Conservation (phyloP, 2,797 vertebrate genomes). For the Threskiornis aethiopicus region DNA sequence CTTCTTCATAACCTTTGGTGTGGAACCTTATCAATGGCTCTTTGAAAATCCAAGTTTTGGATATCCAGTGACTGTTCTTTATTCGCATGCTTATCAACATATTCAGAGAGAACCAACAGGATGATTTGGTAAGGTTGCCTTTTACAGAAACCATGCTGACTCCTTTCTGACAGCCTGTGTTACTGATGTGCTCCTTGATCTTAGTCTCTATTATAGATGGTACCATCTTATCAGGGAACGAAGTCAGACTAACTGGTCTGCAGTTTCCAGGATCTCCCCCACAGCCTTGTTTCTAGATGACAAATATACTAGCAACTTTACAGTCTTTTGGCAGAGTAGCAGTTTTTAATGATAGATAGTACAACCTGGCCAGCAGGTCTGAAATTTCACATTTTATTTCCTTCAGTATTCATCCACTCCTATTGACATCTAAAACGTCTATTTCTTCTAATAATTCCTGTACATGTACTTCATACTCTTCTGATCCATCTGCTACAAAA, state of each 20-base stretch:
- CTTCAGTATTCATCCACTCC: neutral
- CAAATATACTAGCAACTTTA: neutral
- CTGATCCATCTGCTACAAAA: neutral
- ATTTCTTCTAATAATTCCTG: neutral
- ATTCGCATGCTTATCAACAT: neutral
- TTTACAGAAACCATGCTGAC: neutral
- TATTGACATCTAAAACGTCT: neutral
- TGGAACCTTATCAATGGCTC: neutral
- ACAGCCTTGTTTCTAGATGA: neutral
- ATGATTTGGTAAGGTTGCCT: neutral
- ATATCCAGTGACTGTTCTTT: neutral
- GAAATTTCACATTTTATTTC: neutral
- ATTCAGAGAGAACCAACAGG: neutral
- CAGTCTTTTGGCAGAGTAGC: neutral
- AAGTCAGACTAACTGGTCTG: neutral
- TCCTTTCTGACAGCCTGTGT: neutral
- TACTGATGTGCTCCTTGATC: neutral
- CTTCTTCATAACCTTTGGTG: neutral
- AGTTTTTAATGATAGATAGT: neutral
- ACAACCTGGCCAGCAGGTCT: neutral
- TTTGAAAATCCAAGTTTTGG: neutral
- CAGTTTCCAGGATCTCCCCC: neutral
- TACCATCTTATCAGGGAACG: neutral
- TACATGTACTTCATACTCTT: neutral
- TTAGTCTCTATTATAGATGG: neutral